Base-by-base conservation (phyloP, 2,888 invertebrate genomes). In the Zhuqinia jingwanae region DNA sequence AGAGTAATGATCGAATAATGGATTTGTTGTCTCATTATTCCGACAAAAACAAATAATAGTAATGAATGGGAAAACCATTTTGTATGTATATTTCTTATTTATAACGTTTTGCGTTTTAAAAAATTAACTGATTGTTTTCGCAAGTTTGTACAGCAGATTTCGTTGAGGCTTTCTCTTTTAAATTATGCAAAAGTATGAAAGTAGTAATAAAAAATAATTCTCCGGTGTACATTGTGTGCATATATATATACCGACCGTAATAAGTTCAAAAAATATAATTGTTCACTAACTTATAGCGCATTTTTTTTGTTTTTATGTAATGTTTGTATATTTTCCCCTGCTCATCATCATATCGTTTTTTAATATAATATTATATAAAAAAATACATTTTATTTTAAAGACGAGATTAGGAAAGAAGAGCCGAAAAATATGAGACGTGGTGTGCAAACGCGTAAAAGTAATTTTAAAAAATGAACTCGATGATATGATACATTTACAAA, bases 401-500 rank as follows among this genome's bases (percentile, higher is more conserved):
- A 27, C 25, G 73, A 73, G 73, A 73, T 73, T 73, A 73, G 17
- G 50, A 22, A 47, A 15, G 47, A n/a, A n/a, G n/a, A 70, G 50
- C 15, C 5, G 5, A 20, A 70, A 30, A 25, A 15, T 50, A n/a
- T 50, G 10, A 47, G 25, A 8, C 25, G 50, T 50, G 22, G 45
- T 25, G 25, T 30, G n/a, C 36, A 36, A 36, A 36, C 36, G 36
- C 36, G 36, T 36, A 36, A 36, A 8, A 8, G 11, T 36, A 70
- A n/a, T n/a, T n/a, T 45, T 27, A 36, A 36, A n/a, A n/a, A n/a
- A n/a, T n/a, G n/a, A n/a, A n/a, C n/a, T n/a, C 36, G 36, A 36
- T 36, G 36, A 36, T 8, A 73, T 73, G 73, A 73, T 77, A 63
- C 53, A 84, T 84, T 84, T 77, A 77, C 77, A 77, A 36, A 36